Evolutionary conservation across 1,140 invertebrate genomes (phyloP).

Genomic region (Diachasma alloeum): DNA sequence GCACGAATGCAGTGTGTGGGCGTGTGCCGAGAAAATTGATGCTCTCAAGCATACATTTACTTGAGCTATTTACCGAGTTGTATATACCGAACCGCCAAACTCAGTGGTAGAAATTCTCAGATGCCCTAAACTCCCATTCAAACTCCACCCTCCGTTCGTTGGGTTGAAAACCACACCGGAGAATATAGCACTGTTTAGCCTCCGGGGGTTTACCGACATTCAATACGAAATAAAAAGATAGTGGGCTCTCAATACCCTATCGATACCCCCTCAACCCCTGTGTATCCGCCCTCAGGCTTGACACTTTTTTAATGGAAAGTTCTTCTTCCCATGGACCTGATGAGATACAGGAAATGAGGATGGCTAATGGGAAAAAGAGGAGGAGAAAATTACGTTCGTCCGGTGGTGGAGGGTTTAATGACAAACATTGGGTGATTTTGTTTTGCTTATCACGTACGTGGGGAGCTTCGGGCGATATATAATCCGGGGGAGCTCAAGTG

Average conservation of each 20-base stretch:
- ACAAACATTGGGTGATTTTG: background rate
- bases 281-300: background rate
- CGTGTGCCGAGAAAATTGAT: background rate
- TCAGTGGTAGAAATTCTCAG: background rate
- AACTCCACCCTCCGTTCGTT: background rate
- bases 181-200: background rate
- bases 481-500: background rate
- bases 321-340: background rate
- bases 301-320: background rate
- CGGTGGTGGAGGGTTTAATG: background rate
- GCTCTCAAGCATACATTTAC: background rate
- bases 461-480: background rate
- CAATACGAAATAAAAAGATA: background rate
- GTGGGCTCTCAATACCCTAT: background rate
- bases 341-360: background rate
- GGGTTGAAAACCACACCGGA: background rate
- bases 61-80: background rate
- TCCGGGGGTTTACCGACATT: background rate
- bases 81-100: background rate
- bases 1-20: background rate
- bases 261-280: background rate
- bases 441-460: conserved; percentile 3
- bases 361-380: background rate
- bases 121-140: background rate
- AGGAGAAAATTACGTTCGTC: background rate